Percentiles rank a stretch among this genome's conserved stretches.
phyloP scores from a whole-genome alignment of 1,140 invertebrate genomes.

The Lanistes nyassanus region DNA sequence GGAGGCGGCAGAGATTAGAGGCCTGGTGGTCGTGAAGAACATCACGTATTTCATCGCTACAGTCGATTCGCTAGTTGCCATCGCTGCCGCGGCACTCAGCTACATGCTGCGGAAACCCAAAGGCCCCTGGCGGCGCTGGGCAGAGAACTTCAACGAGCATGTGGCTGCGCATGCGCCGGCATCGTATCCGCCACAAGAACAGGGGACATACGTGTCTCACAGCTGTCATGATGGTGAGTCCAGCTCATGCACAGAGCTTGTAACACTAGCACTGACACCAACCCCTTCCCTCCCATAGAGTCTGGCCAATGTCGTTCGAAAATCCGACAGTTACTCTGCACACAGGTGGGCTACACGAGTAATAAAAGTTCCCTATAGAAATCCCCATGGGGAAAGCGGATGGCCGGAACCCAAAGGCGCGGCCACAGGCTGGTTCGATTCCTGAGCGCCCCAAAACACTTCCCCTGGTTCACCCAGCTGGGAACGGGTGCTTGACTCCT shows the following conservation, averaged over 20 bases:
- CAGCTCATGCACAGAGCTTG: not conserved
- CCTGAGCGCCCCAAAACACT: no score
- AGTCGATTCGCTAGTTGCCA: slow-evolving; percentile 22
- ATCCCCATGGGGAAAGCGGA: no score
- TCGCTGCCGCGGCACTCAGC: slow-evolving; percentile 8
- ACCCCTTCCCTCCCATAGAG: not conserved
- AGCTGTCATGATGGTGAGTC: slow-evolving; percentile 10
- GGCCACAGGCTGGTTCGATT: no score
- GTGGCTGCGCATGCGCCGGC: slow-evolving; percentile 20
- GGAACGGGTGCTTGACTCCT: no score
- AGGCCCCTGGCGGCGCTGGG: slow-evolving; percentile 20
- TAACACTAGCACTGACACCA: not conserved
- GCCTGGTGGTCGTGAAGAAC: slow-evolving; percentile 3
- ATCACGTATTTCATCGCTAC: slow-evolving; percentile 28
- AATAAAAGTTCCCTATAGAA: not conserved
- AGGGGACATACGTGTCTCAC: slow-evolving; percentile 14
- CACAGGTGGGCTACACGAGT: no score
- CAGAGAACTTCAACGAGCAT: slow-evolving; percentile 23
- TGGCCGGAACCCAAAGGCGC: no score
- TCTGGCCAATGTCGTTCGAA: not conserved
- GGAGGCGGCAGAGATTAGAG: slow-evolving; percentile 13
- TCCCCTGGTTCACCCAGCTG: no score
- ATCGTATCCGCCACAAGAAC: slow-evolving; percentile 17
- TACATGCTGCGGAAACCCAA: slow-evolving; percentile 6
- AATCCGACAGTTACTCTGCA: not conserved